Conservation (phyloP, 2,797 vertebrate species). For the Euthynnus affinis region DNA sequence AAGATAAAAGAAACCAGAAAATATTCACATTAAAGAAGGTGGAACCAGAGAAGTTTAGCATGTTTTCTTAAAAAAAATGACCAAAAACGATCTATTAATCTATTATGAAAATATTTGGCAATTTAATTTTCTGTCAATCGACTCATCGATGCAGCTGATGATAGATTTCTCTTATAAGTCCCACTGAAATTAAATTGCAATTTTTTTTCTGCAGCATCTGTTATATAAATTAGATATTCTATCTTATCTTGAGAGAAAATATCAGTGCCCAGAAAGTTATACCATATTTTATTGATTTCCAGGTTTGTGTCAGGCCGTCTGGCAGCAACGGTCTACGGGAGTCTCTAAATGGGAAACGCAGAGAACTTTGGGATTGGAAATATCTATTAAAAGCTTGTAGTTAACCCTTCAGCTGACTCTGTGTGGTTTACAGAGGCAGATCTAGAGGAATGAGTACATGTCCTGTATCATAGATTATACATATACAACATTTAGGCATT, state of each 20-base stretch:
- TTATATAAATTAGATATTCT: neutral
- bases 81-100: no score
- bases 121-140: no score
- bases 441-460: neutral
- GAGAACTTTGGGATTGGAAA: slow-evolving; percentile 11
- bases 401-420: neutral
- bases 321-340: slow-evolving; percentile 19
- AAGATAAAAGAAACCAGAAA: no score
- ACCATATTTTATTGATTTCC: neutral
- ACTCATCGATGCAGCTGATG: no score
- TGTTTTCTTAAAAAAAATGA: no score
- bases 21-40: no score
- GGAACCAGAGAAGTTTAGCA: no score
- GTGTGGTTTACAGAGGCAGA: slow-evolving; percentile 8
- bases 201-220: neutral
- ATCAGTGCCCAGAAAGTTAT: neutral
- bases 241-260: neutral
- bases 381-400: slow-evolving; percentile 31
- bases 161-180: no score
- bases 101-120: no score
- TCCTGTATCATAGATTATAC: neutral
- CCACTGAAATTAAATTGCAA: neutral
- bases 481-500: no score
- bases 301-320: slow-evolving; percentile 27
- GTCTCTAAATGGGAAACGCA: neutral